Percentiles rank a stretch among this genome's conserved stretches.
phyloP scores from a whole-genome alignment of 2,888 invertebrate species.

The Tachina fera region DNA sequence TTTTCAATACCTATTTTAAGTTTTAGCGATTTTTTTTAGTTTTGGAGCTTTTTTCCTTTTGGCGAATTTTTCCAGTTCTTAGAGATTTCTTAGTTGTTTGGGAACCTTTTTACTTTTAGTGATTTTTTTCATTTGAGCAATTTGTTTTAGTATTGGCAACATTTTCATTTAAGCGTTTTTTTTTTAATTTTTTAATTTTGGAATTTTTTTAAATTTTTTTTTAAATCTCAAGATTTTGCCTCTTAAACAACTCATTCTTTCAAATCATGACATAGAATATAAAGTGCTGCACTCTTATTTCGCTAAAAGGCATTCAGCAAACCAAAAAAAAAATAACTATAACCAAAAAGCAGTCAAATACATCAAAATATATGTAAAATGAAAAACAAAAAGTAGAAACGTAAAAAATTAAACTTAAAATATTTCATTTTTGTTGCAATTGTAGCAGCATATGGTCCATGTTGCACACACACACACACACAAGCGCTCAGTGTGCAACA shows the following conservation, averaged over 20 bases:
- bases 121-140: too few relatives aligned
- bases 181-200: too few relatives aligned
- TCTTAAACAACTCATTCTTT: constrained; percentile 7
- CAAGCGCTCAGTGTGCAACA: background rate
- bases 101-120: too few relatives aligned
- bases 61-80: too few relatives aligned
- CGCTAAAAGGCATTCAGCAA: constrained; percentile 53
- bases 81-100: too few relatives aligned
- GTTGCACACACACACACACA: constrained; percentile 3
- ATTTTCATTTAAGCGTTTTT: too few relatives aligned
- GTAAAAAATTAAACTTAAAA: constrained; percentile 45
- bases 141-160: too few relatives aligned
- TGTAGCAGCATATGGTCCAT: constrained; percentile 49
- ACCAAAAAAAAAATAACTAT: background rate
- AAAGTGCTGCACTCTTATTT: constrained; percentile 33
- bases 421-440: constrained; percentile 47
- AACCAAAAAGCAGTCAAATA: constrained; percentile 56
- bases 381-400: constrained; percentile 9
- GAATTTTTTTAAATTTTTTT: too few relatives aligned
- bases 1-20: too few relatives aligned
- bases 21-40: too few relatives aligned
- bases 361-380: constrained; percentile 51
- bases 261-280: background rate
- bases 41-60: too few relatives aligned
- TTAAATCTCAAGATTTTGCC: too few relatives aligned